A percentile compares a stretch with the other conserved stretches of the same genome.
phyloP scores from a whole-genome alignment of 2,113 vertebrate genomes.

The Callorhinus ursinus region DNA sequence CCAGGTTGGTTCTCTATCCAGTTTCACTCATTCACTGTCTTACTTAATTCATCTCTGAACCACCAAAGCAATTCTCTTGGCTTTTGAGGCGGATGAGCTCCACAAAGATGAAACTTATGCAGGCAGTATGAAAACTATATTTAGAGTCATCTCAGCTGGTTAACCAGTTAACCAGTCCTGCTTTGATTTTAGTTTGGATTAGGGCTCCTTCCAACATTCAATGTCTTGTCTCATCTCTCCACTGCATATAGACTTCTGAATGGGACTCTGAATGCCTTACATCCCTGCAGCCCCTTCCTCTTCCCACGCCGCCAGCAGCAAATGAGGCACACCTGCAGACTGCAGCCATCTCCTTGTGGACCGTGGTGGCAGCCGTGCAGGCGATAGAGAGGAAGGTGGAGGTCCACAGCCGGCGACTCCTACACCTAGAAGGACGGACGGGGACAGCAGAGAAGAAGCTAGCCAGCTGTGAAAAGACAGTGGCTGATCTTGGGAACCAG shows the following conservation, averaged over 20 bases:
- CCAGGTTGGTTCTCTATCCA: neutral
- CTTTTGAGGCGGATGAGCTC: neutral
- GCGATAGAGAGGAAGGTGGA: conserved; percentile 88
- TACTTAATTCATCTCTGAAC: neutral
- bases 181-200: neutral
- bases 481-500: conserved; percentile 85
- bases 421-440: conserved; percentile 85
- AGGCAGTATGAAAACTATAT: neutral
- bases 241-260: conserved; percentile 83
- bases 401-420: conserved; percentile 85
- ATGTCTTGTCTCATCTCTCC: neutral
- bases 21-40: neutral
- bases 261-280: conserved; percentile 87
- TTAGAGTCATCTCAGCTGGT: neutral
- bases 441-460: conserved; percentile 87
- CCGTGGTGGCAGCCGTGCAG: conserved; percentile 87
- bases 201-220: neutral
- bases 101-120: neutral
- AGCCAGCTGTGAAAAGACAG: conserved; percentile 85
- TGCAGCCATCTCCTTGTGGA: conserved; percentile 88
- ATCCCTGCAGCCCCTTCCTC: conserved; percentile 83
- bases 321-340: conserved; percentile 86
- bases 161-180: neutral
- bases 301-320: conserved; percentile 80
- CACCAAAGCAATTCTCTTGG: neutral